Percentiles rank a stretch among this genome's conserved stretches.
Conservation (phyloP, 2,113 vertebrate genomes). For the Euleptes europaea region DNA sequence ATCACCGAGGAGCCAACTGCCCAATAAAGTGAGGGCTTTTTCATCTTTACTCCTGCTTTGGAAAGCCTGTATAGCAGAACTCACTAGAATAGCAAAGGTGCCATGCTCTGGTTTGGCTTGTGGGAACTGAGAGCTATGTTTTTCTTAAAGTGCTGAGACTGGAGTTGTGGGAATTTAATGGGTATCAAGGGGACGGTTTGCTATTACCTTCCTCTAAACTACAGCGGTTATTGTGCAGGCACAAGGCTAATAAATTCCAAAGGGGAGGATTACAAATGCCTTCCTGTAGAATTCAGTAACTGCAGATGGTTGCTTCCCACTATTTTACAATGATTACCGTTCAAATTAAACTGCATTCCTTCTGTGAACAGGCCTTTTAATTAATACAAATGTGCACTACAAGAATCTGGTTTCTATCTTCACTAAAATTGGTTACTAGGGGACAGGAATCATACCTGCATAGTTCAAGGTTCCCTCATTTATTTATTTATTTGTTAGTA, state of each 20-base stretch:
- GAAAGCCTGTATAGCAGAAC: neutral
- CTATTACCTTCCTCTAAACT: constrained; percentile 53
- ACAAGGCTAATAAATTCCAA: constrained; percentile 61
- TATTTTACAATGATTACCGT: constrained; percentile 28
- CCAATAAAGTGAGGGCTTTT: too few species aligned
- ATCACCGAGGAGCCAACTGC: too few species aligned
- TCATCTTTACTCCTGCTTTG: too few species aligned
- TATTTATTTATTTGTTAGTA: neutral
- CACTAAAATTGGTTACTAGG: neutral
- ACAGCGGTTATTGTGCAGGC: constrained; percentile 60
- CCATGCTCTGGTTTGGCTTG: constrained; percentile 39
- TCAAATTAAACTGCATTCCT: constrained; percentile 36
- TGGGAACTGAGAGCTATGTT: constrained; percentile 37
- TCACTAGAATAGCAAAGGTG: neutral
- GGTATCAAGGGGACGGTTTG: constrained; percentile 33
- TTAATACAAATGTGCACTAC: constrained; percentile 19
- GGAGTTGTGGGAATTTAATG: constrained; percentile 28
- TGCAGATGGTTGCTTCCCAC: constrained; percentile 56
- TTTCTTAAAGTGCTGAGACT: constrained; percentile 51
- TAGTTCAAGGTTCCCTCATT: neutral
- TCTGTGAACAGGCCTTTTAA: constrained; percentile 48
- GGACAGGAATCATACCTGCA: neutral
- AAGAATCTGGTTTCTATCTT: constrained; percentile 17
- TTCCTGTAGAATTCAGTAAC: constrained; percentile 47
- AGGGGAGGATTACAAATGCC: constrained; percentile 60